Percentiles rank a stretch among this genome's conserved stretches.
Conservation (phyloP, 2,888 invertebrate species). For the Silvanus unidentatus region DNA sequence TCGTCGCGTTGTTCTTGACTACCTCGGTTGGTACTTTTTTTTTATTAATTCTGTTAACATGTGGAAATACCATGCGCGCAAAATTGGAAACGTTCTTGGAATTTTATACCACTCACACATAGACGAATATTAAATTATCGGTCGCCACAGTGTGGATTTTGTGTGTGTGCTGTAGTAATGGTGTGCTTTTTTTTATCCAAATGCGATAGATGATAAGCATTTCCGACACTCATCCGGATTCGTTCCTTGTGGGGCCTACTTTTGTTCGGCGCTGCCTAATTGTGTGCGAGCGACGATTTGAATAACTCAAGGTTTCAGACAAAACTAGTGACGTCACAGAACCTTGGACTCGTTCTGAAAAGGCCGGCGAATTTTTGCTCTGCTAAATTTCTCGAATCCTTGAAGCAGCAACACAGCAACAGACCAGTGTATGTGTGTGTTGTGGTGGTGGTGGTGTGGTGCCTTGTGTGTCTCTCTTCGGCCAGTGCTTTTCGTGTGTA, state of each 20-base stretch:
- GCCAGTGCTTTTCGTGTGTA: not conserved
- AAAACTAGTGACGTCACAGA: conserved; percentile 38
- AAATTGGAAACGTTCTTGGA: conserved; percentile 8
- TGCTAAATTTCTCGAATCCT: conserved; percentile 17
- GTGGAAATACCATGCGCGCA: too few relatives aligned
- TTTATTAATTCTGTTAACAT: too few relatives aligned
- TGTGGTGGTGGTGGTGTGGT: not conserved
- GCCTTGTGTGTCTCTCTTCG: too few relatives aligned
- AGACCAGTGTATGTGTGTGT: not conserved
- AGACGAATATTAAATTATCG: too few relatives aligned
- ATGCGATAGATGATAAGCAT: conserved; percentile 14
- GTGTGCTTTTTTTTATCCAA: not conserved
- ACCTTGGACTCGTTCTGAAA: conserved; percentile 42
- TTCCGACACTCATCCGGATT: conserved; percentile 13
- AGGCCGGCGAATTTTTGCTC: conserved; percentile 17
- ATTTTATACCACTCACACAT: not conserved
- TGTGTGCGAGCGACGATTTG: not conserved
- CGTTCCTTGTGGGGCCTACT: not conserved
- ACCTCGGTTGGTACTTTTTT: too few relatives aligned
- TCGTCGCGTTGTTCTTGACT: too few relatives aligned
- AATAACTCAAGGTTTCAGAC: conserved; percentile 37
- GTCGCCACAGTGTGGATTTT: too few relatives aligned
- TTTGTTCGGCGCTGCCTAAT: not conserved
- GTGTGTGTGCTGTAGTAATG: too few relatives aligned
- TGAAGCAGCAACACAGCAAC: conserved; percentile 3